Conservation (phyloP, 2,113 vertebrate genomes). For the Ptilonorhynchus violaceus region DNA sequence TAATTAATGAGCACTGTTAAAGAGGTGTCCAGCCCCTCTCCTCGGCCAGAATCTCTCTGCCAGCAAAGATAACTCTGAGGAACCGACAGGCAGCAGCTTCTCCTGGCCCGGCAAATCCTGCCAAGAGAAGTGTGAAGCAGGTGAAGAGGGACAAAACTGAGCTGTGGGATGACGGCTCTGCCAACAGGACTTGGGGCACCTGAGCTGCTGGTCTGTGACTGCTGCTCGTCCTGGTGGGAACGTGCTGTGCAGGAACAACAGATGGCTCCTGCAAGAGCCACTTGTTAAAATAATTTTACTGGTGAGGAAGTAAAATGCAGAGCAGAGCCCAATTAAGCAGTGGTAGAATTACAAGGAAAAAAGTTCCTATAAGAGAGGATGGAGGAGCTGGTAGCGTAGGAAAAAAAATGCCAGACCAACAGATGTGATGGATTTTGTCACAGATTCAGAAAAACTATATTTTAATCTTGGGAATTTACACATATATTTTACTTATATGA, state of each 20-base stretch:
- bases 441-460: not conserved
- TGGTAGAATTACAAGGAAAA: not conserved
- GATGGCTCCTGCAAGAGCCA: not conserved
- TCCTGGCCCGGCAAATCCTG: not conserved
- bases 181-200: not conserved
- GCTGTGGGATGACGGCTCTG: not conserved
- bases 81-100: not conserved
- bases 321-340: not conserved
- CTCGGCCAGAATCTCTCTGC: not conserved
- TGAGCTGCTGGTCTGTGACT: not conserved
- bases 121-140: not conserved
- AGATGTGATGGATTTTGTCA: not conserved
- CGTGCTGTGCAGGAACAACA: not conserved
- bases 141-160: not conserved
- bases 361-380: not conserved
- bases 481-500: not conserved
- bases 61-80: not conserved
- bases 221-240: not conserved
- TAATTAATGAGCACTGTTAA: not conserved
- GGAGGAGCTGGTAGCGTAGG: not conserved
- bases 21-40: not conserved
- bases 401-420: not conserved
- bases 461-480: not conserved
- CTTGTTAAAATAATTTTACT: not conserved
- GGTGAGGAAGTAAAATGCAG: not conserved